Evolutionary conservation across 2,888 invertebrate genomes (phyloP), one percentile per base, ranked within the genome.

Genomic region (Malthinus flaveolus): DNA sequence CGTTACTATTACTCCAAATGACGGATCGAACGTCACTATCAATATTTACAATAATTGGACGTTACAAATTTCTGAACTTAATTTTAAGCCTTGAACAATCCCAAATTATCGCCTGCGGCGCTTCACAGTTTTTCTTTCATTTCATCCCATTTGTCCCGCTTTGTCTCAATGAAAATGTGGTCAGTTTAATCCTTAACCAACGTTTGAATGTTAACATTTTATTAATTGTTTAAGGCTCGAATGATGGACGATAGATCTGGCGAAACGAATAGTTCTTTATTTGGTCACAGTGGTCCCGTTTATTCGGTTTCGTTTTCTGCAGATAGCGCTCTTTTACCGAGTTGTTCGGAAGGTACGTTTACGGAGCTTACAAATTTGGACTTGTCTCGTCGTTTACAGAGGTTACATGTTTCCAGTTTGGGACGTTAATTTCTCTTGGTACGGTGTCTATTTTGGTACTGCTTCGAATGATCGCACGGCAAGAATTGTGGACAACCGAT

Each of bases 321-420:
- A 1, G 98, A 97, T 75, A 87, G 90, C 75, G 90, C 90, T 57
- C 80, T 95, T 63, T 79, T 99, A 10, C 81, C 97, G 0, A 97
- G 97, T 0, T 91, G 91, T 69, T 95, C 96, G 0, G 95, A 96
- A 78, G 98, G 99, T 79, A 50, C 85, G 99, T 32, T 81, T 99
- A 47, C 99, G 99, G 99, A 97, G 96, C 37, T 81, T 98, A 32
- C 92, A 95, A 70, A 94, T 95, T 31, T 98, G 98, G 96, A 91
- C 93, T 0, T 97, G 97, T 74, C 83, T 99, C 31, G 97, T 96
- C 7, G 93, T 93, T 59, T 98, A 95, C 79, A 93, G 94, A 68
- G 97, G 97, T 0, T 97, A 97, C 75, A 84, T 91, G 71, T 94
- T 90, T 79, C 95, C 99, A 0, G 93, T 98, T 1, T 98, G 97